Evolutionary conservation across 2,113 vertebrate genomes (phyloP).

Genomic region (Odocoileus hemionus): DNA sequence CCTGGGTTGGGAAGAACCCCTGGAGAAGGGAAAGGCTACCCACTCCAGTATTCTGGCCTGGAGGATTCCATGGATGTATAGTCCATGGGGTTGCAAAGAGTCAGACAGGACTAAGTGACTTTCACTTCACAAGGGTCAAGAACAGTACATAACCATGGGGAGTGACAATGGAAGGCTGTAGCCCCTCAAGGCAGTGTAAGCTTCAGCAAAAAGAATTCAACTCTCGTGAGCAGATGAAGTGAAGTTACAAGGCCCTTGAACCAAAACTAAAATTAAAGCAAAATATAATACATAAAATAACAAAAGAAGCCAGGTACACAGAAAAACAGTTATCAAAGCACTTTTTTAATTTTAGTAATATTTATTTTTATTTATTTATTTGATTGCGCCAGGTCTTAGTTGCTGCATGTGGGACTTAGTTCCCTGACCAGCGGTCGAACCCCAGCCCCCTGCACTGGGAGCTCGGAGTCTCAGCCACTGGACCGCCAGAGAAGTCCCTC

Average conservation of each 20-base stretch:
- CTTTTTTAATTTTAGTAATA: background rate
- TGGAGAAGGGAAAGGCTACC: background rate
- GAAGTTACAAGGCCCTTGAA: background rate
- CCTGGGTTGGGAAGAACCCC: background rate
- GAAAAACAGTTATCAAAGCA: background rate
- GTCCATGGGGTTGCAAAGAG: background rate
- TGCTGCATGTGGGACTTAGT: background rate
- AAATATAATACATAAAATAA: background rate
- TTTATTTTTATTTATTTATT: background rate
- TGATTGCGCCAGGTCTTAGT: background rate
- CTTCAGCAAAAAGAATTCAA: background rate
- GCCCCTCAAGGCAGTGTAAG: no score
- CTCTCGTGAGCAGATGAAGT: background rate
- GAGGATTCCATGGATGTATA: background rate
- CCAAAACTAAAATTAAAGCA: background rate
- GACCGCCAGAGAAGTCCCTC: background rate
- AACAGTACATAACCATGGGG: fast-evolving
- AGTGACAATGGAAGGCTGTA: background rate
- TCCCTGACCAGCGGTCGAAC: background rate
- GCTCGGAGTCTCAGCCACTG: background rate
- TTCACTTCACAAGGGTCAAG: no score
- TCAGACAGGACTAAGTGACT: background rate
- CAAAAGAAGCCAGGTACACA: background rate
- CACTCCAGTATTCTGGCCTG: background rate
- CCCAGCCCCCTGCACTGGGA: background rate